Evolutionary conservation across 2,797 vertebrate genomes (phyloP), one percentile per base, ranked within the genome.

Genomic region (Bradypodion pumilum): DNA sequence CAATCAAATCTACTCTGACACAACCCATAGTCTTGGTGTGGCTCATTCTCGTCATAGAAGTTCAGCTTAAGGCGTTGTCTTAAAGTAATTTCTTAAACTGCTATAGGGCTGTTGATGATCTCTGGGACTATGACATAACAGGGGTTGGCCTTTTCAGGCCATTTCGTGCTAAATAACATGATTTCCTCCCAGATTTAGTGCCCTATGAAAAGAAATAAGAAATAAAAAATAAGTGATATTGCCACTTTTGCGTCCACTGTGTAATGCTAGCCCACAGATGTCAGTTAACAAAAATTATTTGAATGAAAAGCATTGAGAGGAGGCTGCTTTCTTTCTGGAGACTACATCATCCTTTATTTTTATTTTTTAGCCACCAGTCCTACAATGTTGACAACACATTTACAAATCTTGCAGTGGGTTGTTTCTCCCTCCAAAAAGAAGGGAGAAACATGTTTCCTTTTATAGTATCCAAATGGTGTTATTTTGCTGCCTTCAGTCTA

Each of bases 391-490:
- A 91, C 90, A 66, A 37, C 89, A 77, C 59, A 81, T 81, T 95
- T 93, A 84, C 90, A 87, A 29, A 46, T 52, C 66, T 77, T 72
- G 81, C 78, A 46, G 52, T 90, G 91, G 92, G 76, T 89, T 80
- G 83, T 89, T 90, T 91, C 87, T 92, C 83, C 86, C 69, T 79
- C 87, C 92, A 92, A n/a, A n/a, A n/a, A 94, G 94, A 92, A 56
- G 19, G 52, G 52, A 56, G 52, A 56, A 56, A 91, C 89, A 91
- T 84, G 88, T 90, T 94, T 94, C 95, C 94, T 93, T 95, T 95
- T 96, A 95, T 95, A 96, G 95, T 89, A n/a, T 90, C 82, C 81
- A 66, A 86, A 85, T 70, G 23, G 62, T 89, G 89, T 86, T 89
- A 83, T 65, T 92, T 90, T 84, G 89, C 88, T 87, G 19, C 74